Conservation (phyloP, 2,797 vertebrate genomes). For the Sebastes cheni region DNA sequence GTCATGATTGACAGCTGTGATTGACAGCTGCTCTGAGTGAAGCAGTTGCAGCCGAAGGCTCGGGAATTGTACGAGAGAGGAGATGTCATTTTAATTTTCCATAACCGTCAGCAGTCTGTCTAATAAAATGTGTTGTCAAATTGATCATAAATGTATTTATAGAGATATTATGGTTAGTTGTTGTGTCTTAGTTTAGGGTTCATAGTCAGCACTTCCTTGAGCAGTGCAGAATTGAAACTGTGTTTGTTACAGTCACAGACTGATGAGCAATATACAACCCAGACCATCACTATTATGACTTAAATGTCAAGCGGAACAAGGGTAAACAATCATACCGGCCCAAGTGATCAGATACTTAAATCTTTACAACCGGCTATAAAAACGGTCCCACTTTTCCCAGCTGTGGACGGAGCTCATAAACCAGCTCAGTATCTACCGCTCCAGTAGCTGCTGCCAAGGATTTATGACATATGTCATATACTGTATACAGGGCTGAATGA, state of each 20-base stretch:
- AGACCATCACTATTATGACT: background rate
- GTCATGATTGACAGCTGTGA: too few relatives aligned
- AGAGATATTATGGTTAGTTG: too few relatives aligned
- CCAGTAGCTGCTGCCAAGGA: background rate
- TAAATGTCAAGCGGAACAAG: background rate
- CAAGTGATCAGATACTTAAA: background rate
- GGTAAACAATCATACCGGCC: background rate
- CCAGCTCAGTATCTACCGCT: background rate
- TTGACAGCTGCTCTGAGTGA: too few relatives aligned
- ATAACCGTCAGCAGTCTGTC: too few relatives aligned
- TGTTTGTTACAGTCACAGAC: background rate
- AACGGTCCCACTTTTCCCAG: background rate
- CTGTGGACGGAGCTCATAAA: slow-evolving; percentile 16
- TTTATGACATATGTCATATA: background rate
- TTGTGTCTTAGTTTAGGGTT: too few relatives aligned
- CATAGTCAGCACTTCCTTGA: background rate
- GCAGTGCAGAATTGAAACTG: background rate
- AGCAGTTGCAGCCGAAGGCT: too few relatives aligned
- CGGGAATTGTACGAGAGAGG: too few relatives aligned
- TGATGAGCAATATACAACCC: background rate
- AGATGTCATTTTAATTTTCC: too few relatives aligned
- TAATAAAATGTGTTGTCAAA: too few relatives aligned
- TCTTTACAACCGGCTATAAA: slow-evolving; percentile 10
- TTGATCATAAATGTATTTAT: too few relatives aligned
- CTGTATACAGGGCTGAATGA: background rate